These are phyloP conservation scores for Pangasius krempfi DNA, from an alignment of 2,797 vertebrate species.

Conservation along the genomic window DNA sequence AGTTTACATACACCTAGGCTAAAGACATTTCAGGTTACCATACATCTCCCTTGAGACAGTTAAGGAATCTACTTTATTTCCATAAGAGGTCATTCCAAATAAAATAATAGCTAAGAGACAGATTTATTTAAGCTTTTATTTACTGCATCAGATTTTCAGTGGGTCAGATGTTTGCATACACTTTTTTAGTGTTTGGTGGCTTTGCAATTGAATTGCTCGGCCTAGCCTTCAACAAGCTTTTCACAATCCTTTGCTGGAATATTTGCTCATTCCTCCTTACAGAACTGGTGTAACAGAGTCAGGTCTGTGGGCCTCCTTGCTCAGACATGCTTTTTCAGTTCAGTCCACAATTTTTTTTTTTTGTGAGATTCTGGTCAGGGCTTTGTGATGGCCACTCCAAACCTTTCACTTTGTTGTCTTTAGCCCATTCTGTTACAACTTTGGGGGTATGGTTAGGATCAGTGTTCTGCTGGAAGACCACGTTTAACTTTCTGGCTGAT, in stretches of 20 bases:
- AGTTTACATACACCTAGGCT: background rate
- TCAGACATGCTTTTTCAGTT: background rate
- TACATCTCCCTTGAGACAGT: background rate
- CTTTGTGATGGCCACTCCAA: background rate
- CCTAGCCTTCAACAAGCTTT: background rate
- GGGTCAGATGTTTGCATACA: background rate
- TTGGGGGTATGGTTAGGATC: background rate
- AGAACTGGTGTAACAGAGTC: background rate
- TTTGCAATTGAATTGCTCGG: background rate
- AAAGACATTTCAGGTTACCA: background rate
- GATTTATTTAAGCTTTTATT: background rate
- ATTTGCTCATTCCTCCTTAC: background rate
- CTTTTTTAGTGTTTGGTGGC: background rate
- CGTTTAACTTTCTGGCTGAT: background rate
- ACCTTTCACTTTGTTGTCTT: background rate
- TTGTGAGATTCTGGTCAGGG: background rate
- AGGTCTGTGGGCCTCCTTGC: background rate
- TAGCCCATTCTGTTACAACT: background rate
- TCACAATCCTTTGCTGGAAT: background rate
- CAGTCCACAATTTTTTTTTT: background rate
- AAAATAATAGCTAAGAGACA: background rate
- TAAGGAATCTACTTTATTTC: background rate
- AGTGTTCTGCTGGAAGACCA: background rate
- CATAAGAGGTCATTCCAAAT: background rate
- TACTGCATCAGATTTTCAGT: background rate